Evolutionary conservation across 2,113 vertebrate genomes (phyloP).

Genomic region (Pomatostomus ruficeps): DNA sequence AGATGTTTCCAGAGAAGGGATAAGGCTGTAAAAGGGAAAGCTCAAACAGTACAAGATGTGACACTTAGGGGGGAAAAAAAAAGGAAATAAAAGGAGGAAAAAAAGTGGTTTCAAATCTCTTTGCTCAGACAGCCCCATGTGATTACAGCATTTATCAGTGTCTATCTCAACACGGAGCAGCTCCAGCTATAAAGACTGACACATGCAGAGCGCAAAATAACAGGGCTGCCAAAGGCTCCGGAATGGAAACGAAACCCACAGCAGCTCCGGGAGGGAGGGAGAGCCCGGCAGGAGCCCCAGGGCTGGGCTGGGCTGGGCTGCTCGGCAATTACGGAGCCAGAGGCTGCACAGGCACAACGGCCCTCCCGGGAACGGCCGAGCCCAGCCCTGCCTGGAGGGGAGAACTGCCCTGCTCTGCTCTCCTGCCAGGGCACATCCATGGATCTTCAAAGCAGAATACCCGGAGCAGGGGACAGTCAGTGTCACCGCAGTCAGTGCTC

Average conservation of each 20-base stretch:
- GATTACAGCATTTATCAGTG: not conserved
- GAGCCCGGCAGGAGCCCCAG: accelerated
- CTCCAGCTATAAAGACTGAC: not conserved
- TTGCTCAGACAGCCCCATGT: not conserved
- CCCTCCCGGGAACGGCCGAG: not conserved
- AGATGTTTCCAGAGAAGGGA: not conserved
- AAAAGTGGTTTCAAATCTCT: not conserved
- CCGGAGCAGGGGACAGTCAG: accelerated
- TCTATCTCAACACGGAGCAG: not conserved
- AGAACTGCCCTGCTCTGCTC: not conserved
- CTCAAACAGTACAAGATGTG: not conserved
- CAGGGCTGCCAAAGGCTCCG: not conserved
- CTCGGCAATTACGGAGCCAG: not conserved
- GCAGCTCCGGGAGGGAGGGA: not conserved
- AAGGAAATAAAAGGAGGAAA: not conserved
- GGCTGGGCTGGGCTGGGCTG: not conserved
- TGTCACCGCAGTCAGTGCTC: not conserved
- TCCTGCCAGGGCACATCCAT: not conserved
- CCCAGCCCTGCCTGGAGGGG: not conserved
- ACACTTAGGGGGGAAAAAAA: not conserved
- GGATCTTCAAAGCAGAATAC: not conserved
- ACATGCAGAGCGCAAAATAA: not conserved
- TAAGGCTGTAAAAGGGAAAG: not conserved
- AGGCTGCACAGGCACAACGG: accelerated
- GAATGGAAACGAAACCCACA: not conserved